Percentiles rank a stretch among this genome's conserved stretches.
These are phyloP conservation scores for Belgica antarctica DNA, from an alignment of 2,888 invertebrate genomes.

Conservation along the genomic window DNA sequence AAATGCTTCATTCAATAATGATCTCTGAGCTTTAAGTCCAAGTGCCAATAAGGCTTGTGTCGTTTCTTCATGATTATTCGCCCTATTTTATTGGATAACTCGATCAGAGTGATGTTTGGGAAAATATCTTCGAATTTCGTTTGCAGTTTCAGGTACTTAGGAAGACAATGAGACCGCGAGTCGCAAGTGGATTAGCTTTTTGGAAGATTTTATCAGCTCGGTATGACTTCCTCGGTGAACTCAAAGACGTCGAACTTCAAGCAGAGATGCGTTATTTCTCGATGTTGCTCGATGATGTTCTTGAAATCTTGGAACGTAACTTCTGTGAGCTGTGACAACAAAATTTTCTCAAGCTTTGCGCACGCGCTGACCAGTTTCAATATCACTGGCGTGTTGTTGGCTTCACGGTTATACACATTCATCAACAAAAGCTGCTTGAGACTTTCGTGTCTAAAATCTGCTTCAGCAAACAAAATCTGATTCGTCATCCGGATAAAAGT, in stretches of 20 bases:
- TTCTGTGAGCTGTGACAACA: slow-evolving; percentile 6
- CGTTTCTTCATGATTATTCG: slow-evolving; percentile 7
- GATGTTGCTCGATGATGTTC: background rate
- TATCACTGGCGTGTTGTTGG: background rate
- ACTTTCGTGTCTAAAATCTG: background rate
- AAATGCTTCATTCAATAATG: background rate
- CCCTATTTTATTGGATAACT: background rate
- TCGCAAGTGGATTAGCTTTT: background rate
- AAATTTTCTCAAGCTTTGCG: slow-evolving; percentile 10
- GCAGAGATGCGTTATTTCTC: background rate
- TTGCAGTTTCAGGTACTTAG: background rate
- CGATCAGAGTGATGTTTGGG: background rate
- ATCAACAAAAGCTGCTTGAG: slow-evolving; percentile 18
- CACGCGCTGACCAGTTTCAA: background rate
- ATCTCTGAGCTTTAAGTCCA: slow-evolving; percentile 22
- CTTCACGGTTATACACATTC: background rate
- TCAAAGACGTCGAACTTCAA: background rate
- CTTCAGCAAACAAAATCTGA: background rate
- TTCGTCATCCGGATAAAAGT: slow-evolving; percentile 1
- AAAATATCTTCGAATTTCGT: background rate
- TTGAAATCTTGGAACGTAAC: background rate
- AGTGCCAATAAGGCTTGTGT: background rate
- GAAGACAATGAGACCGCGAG: background rate
- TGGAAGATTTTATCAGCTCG: background rate
- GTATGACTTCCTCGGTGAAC: background rate